phyloP scores from a whole-genome alignment of 2,888 invertebrate genomes.

The Helleia helle region DNA sequence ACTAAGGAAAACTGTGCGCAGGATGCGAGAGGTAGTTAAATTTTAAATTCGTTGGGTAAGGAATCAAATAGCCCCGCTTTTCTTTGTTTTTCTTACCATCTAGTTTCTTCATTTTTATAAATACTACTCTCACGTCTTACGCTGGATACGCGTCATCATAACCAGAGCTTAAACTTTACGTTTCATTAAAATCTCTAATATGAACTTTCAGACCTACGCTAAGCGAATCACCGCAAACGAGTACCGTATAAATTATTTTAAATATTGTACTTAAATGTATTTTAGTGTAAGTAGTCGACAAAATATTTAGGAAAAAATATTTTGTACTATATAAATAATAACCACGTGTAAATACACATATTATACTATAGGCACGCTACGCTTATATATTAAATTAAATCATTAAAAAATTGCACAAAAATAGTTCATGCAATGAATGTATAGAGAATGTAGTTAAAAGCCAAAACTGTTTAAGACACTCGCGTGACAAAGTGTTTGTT shows the following conservation, averaged over 20 bases:
- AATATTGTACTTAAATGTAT: constrained; percentile 31
- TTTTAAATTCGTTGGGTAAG: too few relatives aligned
- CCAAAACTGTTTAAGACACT: constrained; percentile 24
- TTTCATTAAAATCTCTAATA: not conserved
- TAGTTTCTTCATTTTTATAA: too few relatives aligned
- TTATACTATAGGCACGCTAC: constrained; percentile 29
- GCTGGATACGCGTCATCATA: not conserved
- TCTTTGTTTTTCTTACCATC: too few relatives aligned
- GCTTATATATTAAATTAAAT: constrained; percentile 40
- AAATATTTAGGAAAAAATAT: constrained; percentile 52
- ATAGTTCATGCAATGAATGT: constrained; percentile 29
- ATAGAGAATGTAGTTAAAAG: constrained; percentile 25
- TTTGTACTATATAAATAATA: constrained; percentile 50
- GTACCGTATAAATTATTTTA: constrained; percentile 21
- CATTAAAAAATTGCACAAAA: constrained; percentile 36
- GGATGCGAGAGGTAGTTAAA: too few relatives aligned
- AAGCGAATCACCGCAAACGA: constrained; percentile 6
- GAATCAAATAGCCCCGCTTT: too few relatives aligned
- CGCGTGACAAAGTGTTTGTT: constrained; percentile 15
- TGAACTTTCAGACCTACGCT: not conserved
- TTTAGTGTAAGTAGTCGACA: constrained; percentile 43
- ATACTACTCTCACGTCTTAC: too few relatives aligned
- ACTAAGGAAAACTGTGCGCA: too few relatives aligned
- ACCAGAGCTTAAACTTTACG: not conserved
- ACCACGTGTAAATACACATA: constrained; percentile 14